Percentiles rank a stretch among this genome's conserved stretches.
Conservation (phyloP, 64 coral and sea anemone genomes). For the Exaiptasia diaphana region DNA sequence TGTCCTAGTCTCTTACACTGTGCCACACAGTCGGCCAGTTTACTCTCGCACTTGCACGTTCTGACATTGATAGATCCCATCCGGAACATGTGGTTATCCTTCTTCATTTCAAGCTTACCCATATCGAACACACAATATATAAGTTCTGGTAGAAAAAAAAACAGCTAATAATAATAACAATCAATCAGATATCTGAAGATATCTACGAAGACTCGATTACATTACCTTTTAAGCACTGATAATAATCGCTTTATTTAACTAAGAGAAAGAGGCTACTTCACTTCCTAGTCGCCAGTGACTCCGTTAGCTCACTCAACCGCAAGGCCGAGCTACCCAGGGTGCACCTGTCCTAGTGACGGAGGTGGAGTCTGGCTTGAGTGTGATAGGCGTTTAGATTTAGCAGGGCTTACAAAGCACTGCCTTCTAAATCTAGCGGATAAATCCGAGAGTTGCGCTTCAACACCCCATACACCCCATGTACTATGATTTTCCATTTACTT, state of each 20-base stretch:
- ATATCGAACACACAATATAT: no score
- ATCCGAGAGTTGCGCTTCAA: constrained; percentile 4
- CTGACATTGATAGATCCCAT: no score
- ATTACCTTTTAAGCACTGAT: no score
- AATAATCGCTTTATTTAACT: no score
- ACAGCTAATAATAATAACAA: no score
- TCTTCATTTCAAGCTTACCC: no score
- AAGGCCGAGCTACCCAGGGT: not conserved
- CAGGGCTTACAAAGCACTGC: not conserved
- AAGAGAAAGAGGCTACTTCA: constrained; percentile 1
- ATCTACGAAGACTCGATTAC: no score
- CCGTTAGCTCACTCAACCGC: not conserved
- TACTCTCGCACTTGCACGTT: not conserved
- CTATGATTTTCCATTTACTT: no score
- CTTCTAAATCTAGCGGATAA: constrained; percentile 7
- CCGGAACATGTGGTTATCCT: no score
- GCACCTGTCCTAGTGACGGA: not conserved
- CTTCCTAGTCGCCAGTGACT: not conserved
- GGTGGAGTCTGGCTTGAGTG: constrained; percentile 8
- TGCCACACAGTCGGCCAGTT: not conserved
- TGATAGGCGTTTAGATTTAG: constrained; percentile 1
- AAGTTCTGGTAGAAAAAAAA: no score
- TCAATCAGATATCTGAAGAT: no score
- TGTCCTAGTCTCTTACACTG: not conserved
- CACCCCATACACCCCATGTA: constrained; percentile 5